Conservation (phyloP, 2,113 vertebrate species). For the Rhynchomys soricoides region DNA sequence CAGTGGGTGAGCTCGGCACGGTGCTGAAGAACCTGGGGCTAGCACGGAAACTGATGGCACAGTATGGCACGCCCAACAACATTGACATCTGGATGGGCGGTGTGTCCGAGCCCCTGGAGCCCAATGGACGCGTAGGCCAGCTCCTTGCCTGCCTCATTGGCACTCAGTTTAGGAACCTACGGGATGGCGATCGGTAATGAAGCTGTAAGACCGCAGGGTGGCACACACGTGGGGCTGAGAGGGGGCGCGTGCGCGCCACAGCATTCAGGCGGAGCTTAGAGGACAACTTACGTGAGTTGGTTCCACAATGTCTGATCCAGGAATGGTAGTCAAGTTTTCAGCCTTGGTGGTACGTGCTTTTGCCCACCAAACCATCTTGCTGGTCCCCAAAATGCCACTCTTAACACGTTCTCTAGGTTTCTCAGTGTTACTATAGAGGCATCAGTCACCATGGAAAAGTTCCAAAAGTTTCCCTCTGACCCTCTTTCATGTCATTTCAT, state of each 20-base stretch:
- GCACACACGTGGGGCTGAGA: neutral
- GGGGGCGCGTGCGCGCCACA: neutral
- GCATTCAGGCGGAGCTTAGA: neutral
- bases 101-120: slow-evolving; percentile 89
- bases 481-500: neutral
- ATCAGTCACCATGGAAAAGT: neutral
- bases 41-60: slow-evolving; percentile 87
- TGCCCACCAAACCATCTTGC: neutral
- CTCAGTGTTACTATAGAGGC: neutral
- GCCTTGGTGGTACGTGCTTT: neutral
- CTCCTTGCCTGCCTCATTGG: slow-evolving; percentile 92
- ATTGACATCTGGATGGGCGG: slow-evolving; percentile 93
- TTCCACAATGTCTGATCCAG: neutral
- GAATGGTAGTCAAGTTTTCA: neutral
- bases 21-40: slow-evolving; percentile 86
- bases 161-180: slow-evolving; percentile 89
- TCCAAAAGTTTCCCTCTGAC: neutral
- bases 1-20: slow-evolving; percentile 83
- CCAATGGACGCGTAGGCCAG: slow-evolving; percentile 87
- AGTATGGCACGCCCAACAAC: slow-evolving; percentile 89
- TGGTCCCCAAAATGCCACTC: neutral
- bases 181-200: slow-evolving; percentile 89
- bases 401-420: neutral
- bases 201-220: accelerated
- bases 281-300: neutral